Conservation (phyloP, 2,113 vertebrate species). For the Mesocricetus auratus region DNA sequence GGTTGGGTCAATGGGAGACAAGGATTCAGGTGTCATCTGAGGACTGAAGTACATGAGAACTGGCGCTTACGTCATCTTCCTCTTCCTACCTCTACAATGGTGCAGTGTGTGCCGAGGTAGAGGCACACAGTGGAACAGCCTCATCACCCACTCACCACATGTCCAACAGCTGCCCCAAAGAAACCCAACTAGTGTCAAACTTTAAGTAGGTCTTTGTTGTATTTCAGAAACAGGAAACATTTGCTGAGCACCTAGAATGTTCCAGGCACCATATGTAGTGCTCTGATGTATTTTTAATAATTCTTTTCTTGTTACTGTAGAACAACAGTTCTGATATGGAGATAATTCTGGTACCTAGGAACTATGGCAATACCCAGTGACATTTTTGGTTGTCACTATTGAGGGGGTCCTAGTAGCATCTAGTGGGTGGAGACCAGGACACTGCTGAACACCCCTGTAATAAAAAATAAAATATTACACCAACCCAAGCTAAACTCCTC, state of each 20-base stretch:
- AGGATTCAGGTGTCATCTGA: not conserved
- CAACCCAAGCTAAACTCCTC: not conserved
- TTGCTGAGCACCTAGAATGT: not conserved
- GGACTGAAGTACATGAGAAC: not conserved
- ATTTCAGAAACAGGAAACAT: conserved; percentile 53
- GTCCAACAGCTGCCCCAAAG: not conserved
- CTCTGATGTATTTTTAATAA: conserved; percentile 21
- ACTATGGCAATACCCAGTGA: not conserved
- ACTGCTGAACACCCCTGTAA: not conserved
- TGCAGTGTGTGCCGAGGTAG: not conserved
- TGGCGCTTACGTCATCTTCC: not conserved
- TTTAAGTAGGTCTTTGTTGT: not conserved
- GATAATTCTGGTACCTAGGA: not conserved
- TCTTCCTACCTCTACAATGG: not conserved
- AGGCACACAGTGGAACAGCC: not conserved
- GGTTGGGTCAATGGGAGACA: not conserved
- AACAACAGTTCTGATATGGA: conserved; percentile 19
- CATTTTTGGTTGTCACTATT: not conserved
- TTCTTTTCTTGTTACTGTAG: not conserved
- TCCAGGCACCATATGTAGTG: not conserved
- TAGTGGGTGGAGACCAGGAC: not conserved
- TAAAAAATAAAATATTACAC: not conserved
- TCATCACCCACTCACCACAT: not conserved
- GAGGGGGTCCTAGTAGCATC: not conserved
- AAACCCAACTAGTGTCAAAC: not conserved